Percentiles rank a stretch among this genome's conserved stretches.
Evolutionary conservation across 1,140 invertebrate genomes (phyloP).

Genomic region (Heliconius melpomene): DNA sequence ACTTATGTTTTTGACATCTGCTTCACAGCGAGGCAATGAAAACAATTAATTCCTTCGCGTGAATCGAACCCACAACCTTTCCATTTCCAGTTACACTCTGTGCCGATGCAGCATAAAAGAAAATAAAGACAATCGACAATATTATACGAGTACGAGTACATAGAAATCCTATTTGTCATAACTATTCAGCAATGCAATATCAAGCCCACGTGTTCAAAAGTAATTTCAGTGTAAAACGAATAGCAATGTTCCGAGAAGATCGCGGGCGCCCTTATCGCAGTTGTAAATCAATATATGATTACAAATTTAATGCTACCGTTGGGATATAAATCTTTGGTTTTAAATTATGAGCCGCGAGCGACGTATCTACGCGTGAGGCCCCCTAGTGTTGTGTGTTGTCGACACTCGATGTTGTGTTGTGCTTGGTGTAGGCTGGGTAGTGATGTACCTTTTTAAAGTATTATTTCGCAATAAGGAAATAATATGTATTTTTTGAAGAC

Average conservation of each 20-base stretch:
- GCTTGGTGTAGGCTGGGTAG: conserved; percentile 35
- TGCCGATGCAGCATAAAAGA: background rate
- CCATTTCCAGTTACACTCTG: background rate
- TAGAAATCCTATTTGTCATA: conserved; percentile 23
- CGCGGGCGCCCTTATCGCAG: conserved; percentile 70
- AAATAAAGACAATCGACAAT: background rate
- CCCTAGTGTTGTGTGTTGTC: conserved; percentile 75
- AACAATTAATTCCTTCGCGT: no score
- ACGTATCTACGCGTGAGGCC: conserved; percentile 74
- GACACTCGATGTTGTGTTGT: conserved; percentile 49
- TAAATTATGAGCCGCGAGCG: conserved; percentile 76
- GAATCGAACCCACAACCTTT: background rate
- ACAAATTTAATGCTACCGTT: conserved; percentile 81
- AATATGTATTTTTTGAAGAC: no score
- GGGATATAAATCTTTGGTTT: conserved; percentile 77
- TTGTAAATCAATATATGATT: conserved; percentile 81
- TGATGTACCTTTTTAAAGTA: conserved; percentile 21
- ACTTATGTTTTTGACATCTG: no score
- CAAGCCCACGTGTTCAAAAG: conserved; percentile 44
- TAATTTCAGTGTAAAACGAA: conserved; percentile 62
- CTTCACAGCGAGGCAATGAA: no score
- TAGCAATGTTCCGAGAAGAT: conserved; percentile 65
- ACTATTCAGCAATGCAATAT: conserved; percentile 33
- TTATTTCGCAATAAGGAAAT: no score
- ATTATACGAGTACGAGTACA: background rate